Evolutionary conservation across 1,140 invertebrate genomes (phyloP), one percentile per base, ranked within the genome.

Genomic region (Tetramorium alpestre): DNA sequence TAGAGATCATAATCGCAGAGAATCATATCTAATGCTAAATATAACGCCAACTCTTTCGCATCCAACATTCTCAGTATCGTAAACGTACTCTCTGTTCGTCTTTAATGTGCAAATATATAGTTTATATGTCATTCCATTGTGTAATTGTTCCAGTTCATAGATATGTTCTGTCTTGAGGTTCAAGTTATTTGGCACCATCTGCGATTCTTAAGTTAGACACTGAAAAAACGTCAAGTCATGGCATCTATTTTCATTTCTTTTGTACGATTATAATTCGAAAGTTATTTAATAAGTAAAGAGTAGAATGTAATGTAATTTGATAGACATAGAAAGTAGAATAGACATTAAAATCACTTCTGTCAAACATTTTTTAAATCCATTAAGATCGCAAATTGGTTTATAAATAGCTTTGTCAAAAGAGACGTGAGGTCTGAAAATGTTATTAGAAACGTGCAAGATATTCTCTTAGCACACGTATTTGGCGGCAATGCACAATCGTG

Each of bases 161-260:
- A 84, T 84, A 84, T 84, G 69, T 84, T 60, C 8, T 33, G 80
- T 49, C 18, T 84, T 62, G 41, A 47, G n/a, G 3, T 82, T 82
- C 38, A 47, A 65, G 22, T 84, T 38, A 84, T 84, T 84, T 84
- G 80, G 80, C 80, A 84, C 69, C 69, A 49, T 84, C 38, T 70
- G 47, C 25, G 41, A 73, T 60, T 80, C n/a, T 38, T 75, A 73
- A 82, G 13, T 73, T 47, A 73, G 28, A 84, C 41, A 56, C 47
- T 70, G 10, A 49, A 28, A 70, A 70, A 70, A 56, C 38, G 18
- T 58, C n/a, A 13, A 38, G 33, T 80, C 22, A 33, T 73, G 25
- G 22, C n/a, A 51, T 47, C n/a, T 69, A 6, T 51, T 82, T 44
- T n/a, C 54, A 16, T 47, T 73, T 58, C 54, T 6, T 56, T 25